Evolutionary conservation across 2,113 vertebrate genomes (phyloP).

Genomic region (Engystomops pustulosus): DNA sequence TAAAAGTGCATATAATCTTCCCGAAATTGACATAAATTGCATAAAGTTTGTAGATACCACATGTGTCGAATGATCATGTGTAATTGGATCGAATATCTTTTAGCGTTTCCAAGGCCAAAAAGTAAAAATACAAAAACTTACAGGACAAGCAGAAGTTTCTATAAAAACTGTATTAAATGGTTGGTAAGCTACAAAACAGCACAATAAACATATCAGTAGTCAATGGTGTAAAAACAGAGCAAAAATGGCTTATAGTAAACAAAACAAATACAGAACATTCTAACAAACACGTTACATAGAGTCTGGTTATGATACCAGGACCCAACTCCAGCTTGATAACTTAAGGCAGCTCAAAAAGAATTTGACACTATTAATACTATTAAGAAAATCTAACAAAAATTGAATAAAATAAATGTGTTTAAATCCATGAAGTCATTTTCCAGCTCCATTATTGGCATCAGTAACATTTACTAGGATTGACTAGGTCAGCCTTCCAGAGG

Average conservation of each 20-base stretch:
- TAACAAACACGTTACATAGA: too few species aligned
- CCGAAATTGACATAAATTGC: neutral
- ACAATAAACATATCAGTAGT: neutral
- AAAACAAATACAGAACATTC: neutral
- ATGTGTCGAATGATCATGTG: too few species aligned
- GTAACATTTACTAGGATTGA: neutral
- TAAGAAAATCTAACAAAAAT: neutral
- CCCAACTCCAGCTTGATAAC: neutral
- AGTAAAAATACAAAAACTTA: neutral
- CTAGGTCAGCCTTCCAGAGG: neutral
- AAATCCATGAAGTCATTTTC: neutral
- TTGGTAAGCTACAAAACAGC: neutral
- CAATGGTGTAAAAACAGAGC: too few species aligned
- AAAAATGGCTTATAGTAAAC: neutral
- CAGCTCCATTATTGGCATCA: neutral
- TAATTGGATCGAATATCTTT: too few species aligned
- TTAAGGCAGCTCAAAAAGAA: neutral
- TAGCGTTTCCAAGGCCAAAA: neutral
- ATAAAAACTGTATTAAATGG: neutral
- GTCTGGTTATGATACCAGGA: neutral
- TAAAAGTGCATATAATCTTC: constrained; percentile 22
- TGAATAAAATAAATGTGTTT: neutral
- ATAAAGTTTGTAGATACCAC: too few species aligned
- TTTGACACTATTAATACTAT: neutral
- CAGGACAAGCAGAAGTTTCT: neutral